phyloP scores from a whole-genome alignment of 2,113 vertebrate species.

The Gavialis gangeticus region DNA sequence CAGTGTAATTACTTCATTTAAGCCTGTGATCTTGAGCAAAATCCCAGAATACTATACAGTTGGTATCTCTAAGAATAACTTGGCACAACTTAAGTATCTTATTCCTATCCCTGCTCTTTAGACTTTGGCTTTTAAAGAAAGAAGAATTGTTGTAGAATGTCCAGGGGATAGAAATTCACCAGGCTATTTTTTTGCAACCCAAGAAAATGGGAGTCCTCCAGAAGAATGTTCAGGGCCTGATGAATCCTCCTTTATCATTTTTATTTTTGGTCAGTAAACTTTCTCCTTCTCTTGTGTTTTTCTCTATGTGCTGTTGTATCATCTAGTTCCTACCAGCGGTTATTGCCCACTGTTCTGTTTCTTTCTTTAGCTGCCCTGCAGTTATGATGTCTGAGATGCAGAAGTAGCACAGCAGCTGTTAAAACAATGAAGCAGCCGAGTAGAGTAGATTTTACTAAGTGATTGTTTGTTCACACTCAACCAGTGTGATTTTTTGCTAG shows the following conservation, averaged over 20 bases:
- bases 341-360: neutral
- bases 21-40: neutral
- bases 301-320: neutral
- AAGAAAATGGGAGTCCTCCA: neutral
- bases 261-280: neutral
- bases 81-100: neutral
- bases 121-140: neutral
- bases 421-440: neutral
- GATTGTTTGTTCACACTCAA: neutral
- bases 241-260: neutral
- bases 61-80: neutral
- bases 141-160: neutral
- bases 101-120: neutral
- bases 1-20: neutral
- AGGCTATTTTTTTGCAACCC: neutral
- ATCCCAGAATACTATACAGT: neutral
- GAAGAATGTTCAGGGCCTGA: neutral
- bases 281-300: neutral
- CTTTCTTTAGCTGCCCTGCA: neutral
- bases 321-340: neutral
- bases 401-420: neutral
- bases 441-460: neutral
- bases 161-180: neutral
- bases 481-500: fast-evolving
- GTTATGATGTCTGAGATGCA: neutral